These are phyloP conservation scores for Hemibagrus guttatus DNA, from an alignment of 2,797 vertebrate genomes.

Conservation along the genomic window DNA sequence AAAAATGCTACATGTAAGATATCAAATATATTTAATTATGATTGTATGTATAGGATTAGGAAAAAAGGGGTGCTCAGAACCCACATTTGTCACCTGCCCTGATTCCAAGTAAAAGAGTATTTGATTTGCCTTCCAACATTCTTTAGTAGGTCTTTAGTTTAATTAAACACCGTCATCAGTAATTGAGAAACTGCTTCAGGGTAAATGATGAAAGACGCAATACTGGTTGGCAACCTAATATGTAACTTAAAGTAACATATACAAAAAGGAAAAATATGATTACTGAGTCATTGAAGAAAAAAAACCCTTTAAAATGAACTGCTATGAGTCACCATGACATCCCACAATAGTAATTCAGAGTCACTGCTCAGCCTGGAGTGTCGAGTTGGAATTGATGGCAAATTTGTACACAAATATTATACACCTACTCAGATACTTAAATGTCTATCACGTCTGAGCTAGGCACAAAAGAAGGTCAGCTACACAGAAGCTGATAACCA, in stretches of 20 bases:
- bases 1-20: too few relatives aligned
- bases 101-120: not conserved
- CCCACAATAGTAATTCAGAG: not conserved
- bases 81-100: not conserved
- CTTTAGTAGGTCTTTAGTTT: not conserved
- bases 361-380: not conserved
- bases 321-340: slow-evolving; percentile 1
- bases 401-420: slow-evolving; percentile 3
- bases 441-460: not conserved
- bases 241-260: not conserved
- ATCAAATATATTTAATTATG: too few relatives aligned
- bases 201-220: not conserved
- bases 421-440: slow-evolving; percentile 7
- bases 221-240: not conserved
- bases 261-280: not conserved
- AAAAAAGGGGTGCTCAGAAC: not conserved
- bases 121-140: not conserved
- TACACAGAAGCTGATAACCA: not conserved
- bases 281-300: not conserved
- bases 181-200: not conserved
- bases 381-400: not conserved
- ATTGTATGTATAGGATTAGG: not conserved
- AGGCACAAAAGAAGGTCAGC: not conserved
- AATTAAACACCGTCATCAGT: not conserved
- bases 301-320: not conserved